These are phyloP conservation scores for Scaptomyza montana DNA, from an alignment of 1,140 invertebrate species.

Conservation along the genomic window DNA sequence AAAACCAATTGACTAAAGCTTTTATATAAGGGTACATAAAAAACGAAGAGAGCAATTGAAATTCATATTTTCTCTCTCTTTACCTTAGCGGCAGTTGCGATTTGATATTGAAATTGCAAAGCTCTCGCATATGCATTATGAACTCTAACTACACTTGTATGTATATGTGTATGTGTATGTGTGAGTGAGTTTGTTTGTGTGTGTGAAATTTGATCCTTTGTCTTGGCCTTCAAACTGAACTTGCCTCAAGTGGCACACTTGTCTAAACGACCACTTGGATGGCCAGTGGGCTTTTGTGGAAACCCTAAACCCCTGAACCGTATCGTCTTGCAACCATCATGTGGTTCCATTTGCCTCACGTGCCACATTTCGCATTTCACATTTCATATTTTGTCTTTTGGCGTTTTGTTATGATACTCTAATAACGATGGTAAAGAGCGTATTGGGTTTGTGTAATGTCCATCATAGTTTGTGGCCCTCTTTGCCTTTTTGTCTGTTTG, in stretches of 20 bases:
- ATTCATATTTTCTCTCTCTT: constrained; percentile 23
- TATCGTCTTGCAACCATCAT: not conserved
- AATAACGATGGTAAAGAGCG: too few species aligned
- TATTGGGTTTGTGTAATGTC: too few species aligned
- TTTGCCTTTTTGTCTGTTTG: constrained; percentile 22
- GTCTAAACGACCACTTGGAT: constrained; percentile 41
- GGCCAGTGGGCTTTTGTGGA: not conserved
- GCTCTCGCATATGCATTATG: constrained; percentile 2
- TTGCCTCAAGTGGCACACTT: constrained; percentile 29
- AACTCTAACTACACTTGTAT: not conserved
- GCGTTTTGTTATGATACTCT: not conserved
- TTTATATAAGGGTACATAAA: too few species aligned
- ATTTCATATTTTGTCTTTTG: constrained; percentile 45
- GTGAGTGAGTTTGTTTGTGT: not conserved
- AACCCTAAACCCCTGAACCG: constrained; percentile 8
- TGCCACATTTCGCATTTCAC: constrained; percentile 35
- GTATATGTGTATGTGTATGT: too few species aligned
- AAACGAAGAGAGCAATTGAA: constrained; percentile 10
- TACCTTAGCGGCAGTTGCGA: constrained; percentile 21
- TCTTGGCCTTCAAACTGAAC: constrained; percentile 24
- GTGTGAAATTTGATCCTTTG: constrained; percentile 5
- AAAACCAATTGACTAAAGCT: constrained; percentile 12
- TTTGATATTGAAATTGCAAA: constrained; percentile 32
- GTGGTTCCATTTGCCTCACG: constrained; percentile 30
- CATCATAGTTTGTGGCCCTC: too few species aligned